Evolutionary conservation across 2,797 vertebrate species (phyloP), one percentile per base, ranked within the genome.

Genomic region (Sebastes vulpes): DNA sequence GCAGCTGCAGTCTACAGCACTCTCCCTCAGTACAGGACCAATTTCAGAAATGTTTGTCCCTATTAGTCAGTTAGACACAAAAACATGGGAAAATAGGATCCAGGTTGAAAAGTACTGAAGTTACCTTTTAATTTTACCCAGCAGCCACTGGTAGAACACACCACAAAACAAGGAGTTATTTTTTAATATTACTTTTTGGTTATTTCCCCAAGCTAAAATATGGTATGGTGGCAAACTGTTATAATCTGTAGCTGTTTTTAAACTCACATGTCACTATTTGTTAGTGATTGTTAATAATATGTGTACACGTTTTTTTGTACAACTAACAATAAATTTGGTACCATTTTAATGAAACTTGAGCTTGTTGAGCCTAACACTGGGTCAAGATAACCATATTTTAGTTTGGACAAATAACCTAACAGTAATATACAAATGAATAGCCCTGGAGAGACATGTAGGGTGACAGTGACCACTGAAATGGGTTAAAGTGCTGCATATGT

Each of bases 21-120:
- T 48, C 16, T 48, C 42, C 42, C 16, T 48, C 42, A 48, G 0
- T n/a, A 9, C 42, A 0, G 48, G 48, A 50, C 48, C n/a, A 50
- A 50, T 48, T 48, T 48, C 46, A 48, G 8, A 48, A 48, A 9
- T 9, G 4, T 1, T 50, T 50, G 48, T 50, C 48, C 0, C 48
- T 50, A 0, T 50, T 0, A 50, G 48, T 20, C n/a, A 0, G 18
- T 50, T 20, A 50, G 48, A 50, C n/a, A 50, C 48, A 50, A n/a
- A 20, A 50, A 4, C 46, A 20, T 50, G 8, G 48, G 48, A 20
- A 50, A 48, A 0, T 8, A 48, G 16, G 16, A 1, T 48, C 16
- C 16, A 48, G 42, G 0, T n/a, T 48, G 16, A 1, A 48, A 48
- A 48, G 1, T 48, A 48, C 16, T n/a, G 16, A 1, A 48, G 42